Base-by-base conservation (phyloP, 2,888 invertebrate genomes). In the Xestia sexstrigata region DNA sequence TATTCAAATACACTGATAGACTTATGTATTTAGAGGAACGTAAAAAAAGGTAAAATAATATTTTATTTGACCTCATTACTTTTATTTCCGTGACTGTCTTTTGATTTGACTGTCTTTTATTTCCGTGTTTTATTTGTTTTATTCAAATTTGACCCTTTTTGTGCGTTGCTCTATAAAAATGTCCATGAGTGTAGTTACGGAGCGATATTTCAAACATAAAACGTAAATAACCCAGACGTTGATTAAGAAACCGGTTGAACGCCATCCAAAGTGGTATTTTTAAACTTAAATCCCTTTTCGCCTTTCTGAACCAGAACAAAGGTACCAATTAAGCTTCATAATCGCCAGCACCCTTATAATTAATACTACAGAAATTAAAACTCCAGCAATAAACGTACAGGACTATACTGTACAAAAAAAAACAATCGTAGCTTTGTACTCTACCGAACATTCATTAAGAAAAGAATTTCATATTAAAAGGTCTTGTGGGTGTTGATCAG, bases 391-490 rank as follows among this genome's bases (percentile, higher is more conserved):
- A 92, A 94, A 91, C 91, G 92, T 89, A 91, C 89, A 89, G 80
- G 60, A 70, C 79, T 89, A 89, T 88, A 90, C 86, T 78, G 87
- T 78, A 93, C 89, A 94, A 94, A 95, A 95, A n/a, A 95, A 94
- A 88, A 95, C 93, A 96, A 95, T 93, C 92, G 92, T 89, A 93
- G 94, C 94, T 93, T 94, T 95, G 93, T 93, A 93, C 95, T 93
- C 91, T 91, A 93, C 93, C 93, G 93, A 95, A 95, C 95, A 94
- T 95, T 95, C 95, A 96, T 96, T 95, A 95, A 93, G 90, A 91
- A 93, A 93, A 91, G 90, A 89, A 91, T 91, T 91, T 90, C 87
- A 82, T 88, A 87, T 88, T 81, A 89, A 92, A 94, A 93, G 89
- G 91, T 88, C 90, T 73, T 90, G 90, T 87, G 86, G 75, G 39